phyloP scores from a whole-genome alignment of 2,888 invertebrate genomes.

The Nemoura dubitans region DNA sequence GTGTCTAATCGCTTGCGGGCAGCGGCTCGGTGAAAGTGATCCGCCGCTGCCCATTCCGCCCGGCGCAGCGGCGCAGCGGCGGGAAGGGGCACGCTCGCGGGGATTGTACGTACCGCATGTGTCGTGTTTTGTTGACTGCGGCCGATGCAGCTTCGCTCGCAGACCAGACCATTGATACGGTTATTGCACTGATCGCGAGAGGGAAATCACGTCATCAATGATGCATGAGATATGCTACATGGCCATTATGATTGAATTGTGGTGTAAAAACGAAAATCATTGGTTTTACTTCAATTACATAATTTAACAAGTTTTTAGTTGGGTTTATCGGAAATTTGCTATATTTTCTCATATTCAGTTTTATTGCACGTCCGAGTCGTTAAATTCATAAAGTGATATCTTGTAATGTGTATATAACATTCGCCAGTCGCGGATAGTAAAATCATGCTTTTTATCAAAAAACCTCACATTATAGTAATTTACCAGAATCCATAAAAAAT shows the following conservation, averaged over 20 bases:
- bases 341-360: neutral
- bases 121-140: neutral
- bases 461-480: neutral
- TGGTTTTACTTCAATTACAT: neutral
- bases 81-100: neutral
- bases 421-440: neutral
- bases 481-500: neutral
- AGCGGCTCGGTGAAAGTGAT: constrained; percentile 29
- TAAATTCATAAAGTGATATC: neutral
- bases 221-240: constrained; percentile 36
- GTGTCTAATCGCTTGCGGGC: constrained; percentile 21
- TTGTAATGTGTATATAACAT: neutral
- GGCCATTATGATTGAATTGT: neutral
- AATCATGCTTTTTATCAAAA: neutral
- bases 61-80: neutral
- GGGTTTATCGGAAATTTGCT: neutral
- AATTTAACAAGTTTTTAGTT: neutral
- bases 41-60: constrained; percentile 14
- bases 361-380: neutral
- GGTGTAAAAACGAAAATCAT: neutral
- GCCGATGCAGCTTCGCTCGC: neutral
- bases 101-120: neutral
- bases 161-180: constrained; percentile 33
- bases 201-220: constrained; percentile 38
- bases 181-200: constrained; percentile 29